Base-by-base conservation (phyloP, 2,888 invertebrate species). In the Pseudococcus viburni region DNA sequence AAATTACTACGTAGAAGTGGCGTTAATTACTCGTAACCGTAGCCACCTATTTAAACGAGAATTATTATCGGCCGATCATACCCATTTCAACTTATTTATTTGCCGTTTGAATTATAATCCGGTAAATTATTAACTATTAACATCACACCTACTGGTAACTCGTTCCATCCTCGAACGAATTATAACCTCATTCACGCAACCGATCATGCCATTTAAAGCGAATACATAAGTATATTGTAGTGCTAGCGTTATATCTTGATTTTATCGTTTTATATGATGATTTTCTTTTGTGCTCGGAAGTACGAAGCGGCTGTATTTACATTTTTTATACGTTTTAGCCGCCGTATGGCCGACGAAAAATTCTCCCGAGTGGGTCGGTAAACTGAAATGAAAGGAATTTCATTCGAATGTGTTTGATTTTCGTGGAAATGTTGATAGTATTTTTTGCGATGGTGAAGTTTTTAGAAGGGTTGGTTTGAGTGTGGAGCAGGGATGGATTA, bases 101-200 rank as follows among this genome's bases (percentile, higher is more conserved):
- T 8, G 46, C 80, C 80, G 42, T 42, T 73, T 39, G 73, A 33
- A 73, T 73, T 73, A 73, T 73, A 73, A 80, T 42, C 42, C 80
- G 42, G 80, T 80, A 42, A 80, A 80, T 80, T 80, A 80, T 80
- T n/a, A n/a, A 80, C 80, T 80, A 80, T 80, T 80, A 80, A 33
- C 46, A 80, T 80, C 80, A 80, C 80, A 42, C 46, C 46, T 80
- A 80, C 46, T 42, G 39, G n/a, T 42, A 42, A 80, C 68, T 42
- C 80, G 80, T 73, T 39, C 8, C 8, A 6, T 17, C n/a, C 15
- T 33, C 46, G 33, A 8, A 80, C 80, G 42, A 80, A 80, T 80
- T 80, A 80, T 42, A 42, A 80, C 39, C 77, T 42, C 6, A 42
- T 80, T 80, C 80, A 42, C 80, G 80, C 9, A 46, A 80, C 80